phyloP scores from a whole-genome alignment of 2,113 vertebrate genomes.

The Carlito syrichta region DNA sequence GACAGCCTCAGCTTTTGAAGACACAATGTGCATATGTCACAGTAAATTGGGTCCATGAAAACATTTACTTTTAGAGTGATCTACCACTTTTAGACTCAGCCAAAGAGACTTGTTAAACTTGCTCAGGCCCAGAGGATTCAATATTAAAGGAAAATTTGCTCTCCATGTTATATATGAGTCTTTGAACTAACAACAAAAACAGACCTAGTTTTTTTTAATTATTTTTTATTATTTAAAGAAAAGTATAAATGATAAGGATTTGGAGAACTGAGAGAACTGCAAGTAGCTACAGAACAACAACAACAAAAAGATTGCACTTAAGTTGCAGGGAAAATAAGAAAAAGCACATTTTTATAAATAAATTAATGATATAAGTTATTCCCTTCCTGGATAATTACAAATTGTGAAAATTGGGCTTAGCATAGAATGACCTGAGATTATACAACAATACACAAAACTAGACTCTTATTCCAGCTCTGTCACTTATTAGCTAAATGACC shows the following conservation, averaged over 20 bases:
- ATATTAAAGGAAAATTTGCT: neutral
- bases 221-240: neutral
- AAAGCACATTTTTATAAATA: neutral
- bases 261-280: neutral
- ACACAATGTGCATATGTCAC: neutral
- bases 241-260: neutral
- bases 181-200: neutral
- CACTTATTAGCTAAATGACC: neutral
- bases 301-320: neutral
- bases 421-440: neutral
- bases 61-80: neutral
- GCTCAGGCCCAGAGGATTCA: neutral
- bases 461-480: neutral
- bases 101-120: neutral
- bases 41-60: neutral
- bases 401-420: neutral
- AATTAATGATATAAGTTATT: neutral
- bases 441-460: neutral
- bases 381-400: neutral
- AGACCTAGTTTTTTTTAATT: neutral
- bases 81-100: neutral
- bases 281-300: neutral
- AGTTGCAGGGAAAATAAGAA: neutral
- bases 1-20: neutral
- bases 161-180: neutral